Evolutionary conservation across 2,797 vertebrate genomes (phyloP).

Genomic region (Pantherophis alleghaniensis): DNA sequence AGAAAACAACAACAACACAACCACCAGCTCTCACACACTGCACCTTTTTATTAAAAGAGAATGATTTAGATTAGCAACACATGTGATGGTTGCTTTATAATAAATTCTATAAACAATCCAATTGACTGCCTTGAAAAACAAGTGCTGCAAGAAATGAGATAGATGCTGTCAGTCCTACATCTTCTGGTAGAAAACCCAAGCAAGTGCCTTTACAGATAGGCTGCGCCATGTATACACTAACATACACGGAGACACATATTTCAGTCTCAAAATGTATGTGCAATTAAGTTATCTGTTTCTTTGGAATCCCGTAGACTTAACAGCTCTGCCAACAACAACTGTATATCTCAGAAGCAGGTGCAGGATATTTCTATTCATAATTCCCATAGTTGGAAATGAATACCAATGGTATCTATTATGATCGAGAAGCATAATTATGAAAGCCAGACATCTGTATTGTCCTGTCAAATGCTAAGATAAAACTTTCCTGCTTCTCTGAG

Average conservation of each 20-base stretch:
- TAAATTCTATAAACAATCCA: conserved; percentile 36
- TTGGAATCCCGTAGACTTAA: conserved; percentile 50
- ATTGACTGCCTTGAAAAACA: not conserved
- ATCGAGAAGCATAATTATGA: not conserved
- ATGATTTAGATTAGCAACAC: conserved; percentile 47
- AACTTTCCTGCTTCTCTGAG: not conserved
- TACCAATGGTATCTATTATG: not conserved
- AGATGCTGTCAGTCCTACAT: conserved; percentile 31
- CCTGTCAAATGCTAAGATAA: not conserved
- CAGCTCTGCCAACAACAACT: conserved; percentile 22
- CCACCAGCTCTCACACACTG: not conserved
- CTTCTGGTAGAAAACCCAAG: conserved; percentile 39
- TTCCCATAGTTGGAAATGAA: conserved; percentile 1
- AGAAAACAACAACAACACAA: too few species aligned
- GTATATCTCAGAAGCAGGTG: not conserved
- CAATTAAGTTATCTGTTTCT: conserved; percentile 58
- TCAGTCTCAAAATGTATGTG: conserved; percentile 53
- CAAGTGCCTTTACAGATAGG: conserved; percentile 45
- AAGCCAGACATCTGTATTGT: not conserved
- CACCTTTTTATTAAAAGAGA: conserved; percentile 43
- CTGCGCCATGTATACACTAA: not conserved
- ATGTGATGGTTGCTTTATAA: conserved; percentile 31
- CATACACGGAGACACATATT: not conserved
- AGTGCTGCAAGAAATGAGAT: conserved; percentile 43
- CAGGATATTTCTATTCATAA: conserved; percentile 27